These are phyloP conservation scores for Penelope pileata DNA, from an alignment of 2,113 vertebrate species.

Conservation along the genomic window DNA sequence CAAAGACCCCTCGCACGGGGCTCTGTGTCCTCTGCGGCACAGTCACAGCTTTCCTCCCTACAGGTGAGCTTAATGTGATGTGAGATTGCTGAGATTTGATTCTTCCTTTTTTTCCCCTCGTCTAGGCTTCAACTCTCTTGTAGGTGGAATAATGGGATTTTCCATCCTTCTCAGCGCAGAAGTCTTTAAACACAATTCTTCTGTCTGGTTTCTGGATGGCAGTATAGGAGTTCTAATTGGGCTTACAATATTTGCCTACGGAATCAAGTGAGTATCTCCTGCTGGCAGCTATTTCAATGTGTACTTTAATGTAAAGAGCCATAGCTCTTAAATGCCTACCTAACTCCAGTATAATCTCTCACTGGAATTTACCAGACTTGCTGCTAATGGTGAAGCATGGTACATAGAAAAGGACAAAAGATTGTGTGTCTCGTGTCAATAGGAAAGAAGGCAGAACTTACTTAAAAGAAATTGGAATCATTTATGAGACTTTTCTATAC, in stretches of 20 bases:
- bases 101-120: not conserved
- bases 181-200: constrained; percentile 89
- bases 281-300: not conserved
- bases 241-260: constrained; percentile 94
- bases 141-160: constrained; percentile 96
- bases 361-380: not conserved
- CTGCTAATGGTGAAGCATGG: not conserved
- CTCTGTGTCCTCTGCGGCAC: not conserved
- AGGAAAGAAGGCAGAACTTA: not conserved
- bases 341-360: not conserved
- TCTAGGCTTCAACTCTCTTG: constrained; percentile 95
- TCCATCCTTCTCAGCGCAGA: constrained; percentile 96
- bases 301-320: not conserved
- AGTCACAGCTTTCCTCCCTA: not conserved
- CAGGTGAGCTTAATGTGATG: not conserved
- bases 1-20: not conserved
- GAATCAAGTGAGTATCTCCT: constrained; percentile 88
- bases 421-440: not conserved
- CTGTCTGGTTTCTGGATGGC: constrained; percentile 95
- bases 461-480: not conserved
- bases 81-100: not conserved
- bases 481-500: not conserved
- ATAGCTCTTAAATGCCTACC: not conserved
- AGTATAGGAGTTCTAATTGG: constrained; percentile 93
- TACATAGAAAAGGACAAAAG: not conserved